Conservation (phyloP, 2,888 invertebrate species). For the Glyphotaelius pellucidus region DNA sequence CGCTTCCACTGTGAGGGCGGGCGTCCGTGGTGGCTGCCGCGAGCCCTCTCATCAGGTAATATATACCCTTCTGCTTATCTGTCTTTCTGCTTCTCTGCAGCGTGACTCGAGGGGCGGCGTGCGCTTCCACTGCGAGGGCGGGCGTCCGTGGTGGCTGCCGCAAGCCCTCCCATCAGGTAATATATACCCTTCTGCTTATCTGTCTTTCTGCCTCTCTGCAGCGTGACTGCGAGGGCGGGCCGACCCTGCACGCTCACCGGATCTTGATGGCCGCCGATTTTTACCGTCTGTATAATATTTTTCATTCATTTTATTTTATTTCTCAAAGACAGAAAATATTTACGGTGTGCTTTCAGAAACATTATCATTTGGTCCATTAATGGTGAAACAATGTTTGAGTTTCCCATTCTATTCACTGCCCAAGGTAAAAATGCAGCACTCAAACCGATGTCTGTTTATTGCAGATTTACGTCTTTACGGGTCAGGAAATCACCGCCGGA, state of each 20-base stretch:
- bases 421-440: too few relatives aligned
- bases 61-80: background rate
- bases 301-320: too few relatives aligned
- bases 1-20: too few relatives aligned
- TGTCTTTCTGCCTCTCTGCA: slow-evolving; percentile 71
- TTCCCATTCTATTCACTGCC: too few relatives aligned
- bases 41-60: slow-evolving; percentile 87
- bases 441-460: too few relatives aligned
- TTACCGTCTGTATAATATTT: slow-evolving; percentile 85
- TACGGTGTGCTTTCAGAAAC: too few relatives aligned
- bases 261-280: slow-evolving; percentile 89
- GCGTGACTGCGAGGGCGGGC: slow-evolving; percentile 92
- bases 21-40: slow-evolving; percentile 86
- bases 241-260: slow-evolving; percentile 88
- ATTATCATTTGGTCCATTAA: too few relatives aligned
- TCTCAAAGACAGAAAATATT: too few relatives aligned
- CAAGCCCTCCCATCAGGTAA: slow-evolving; percentile 89
- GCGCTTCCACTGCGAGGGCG: slow-evolving; percentile 92
- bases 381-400: too few relatives aligned
- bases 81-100: background rate
- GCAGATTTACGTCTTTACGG: too few relatives aligned
- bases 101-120: slow-evolving; percentile 91
- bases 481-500: too few relatives aligned
- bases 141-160: slow-evolving; percentile 90
- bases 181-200: background rate